Conservation (phyloP, 2,888 invertebrate genomes). For the Pammene fasciana region DNA sequence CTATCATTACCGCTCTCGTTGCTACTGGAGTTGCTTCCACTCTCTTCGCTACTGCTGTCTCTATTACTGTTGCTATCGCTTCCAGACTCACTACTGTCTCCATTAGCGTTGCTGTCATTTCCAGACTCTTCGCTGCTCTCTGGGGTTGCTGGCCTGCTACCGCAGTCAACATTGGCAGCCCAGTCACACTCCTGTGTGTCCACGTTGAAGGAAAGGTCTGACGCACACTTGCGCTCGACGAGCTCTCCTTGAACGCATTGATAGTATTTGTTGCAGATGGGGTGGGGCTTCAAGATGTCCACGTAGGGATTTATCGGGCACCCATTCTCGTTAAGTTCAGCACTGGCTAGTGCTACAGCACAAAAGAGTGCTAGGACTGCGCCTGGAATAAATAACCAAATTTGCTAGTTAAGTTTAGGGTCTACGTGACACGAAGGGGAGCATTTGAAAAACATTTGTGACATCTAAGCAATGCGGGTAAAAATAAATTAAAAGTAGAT, state of each 20-base stretch:
- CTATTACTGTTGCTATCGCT: slow-evolving; percentile 33
- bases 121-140: slow-evolving; percentile 49
- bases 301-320: slow-evolving; percentile 46
- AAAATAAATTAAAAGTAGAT: too few species aligned
- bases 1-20: slow-evolving; percentile 44
- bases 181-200: slow-evolving; percentile 49
- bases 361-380: slow-evolving; percentile 58
- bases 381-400: slow-evolving; percentile 57
- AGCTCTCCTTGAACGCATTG: slow-evolving; percentile 54
- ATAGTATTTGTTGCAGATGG: slow-evolving; percentile 54
- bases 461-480: too few species aligned
- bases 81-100: slow-evolving; percentile 41
- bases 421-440: neutral
- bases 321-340: slow-evolving; percentile 33
- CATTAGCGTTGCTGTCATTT: slow-evolving; percentile 49
- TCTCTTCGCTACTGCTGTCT: slow-evolving; percentile 34
- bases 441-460: too few species aligned
- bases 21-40: slow-evolving; percentile 8
- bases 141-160: slow-evolving; percentile 21
- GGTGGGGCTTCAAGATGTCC: slow-evolving; percentile 52
- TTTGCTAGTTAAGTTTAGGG: slow-evolving; percentile 3
- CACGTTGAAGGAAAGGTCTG: slow-evolving; percentile 45
- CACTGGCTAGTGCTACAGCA: slow-evolving; percentile 55
- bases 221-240: slow-evolving; percentile 47
- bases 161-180: slow-evolving; percentile 50